These are phyloP conservation scores for Tribolium freemani DNA, from an alignment of 2,888 invertebrate genomes.

Conservation along the genomic window DNA sequence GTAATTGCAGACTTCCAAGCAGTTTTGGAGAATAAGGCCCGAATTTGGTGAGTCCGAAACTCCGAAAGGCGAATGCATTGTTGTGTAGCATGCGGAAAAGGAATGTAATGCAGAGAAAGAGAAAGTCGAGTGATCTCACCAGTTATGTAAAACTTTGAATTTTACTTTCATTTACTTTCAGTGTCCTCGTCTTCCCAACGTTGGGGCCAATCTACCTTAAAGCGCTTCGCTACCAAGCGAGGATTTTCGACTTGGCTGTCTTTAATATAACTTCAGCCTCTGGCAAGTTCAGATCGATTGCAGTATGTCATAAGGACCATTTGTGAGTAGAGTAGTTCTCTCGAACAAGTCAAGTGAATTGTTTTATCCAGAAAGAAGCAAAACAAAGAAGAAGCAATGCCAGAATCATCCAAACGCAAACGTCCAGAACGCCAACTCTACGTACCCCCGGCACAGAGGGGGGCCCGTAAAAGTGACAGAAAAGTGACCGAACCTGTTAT, in stretches of 20 bases:
- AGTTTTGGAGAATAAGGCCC: constrained; percentile 53
- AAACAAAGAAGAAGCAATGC: constrained; percentile 33
- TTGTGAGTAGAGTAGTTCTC: constrained; percentile 56
- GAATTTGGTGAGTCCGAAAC: constrained; percentile 58
- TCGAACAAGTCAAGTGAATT: background rate
- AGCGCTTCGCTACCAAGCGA: constrained; percentile 61
- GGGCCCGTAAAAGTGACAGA: constrained; percentile 21
- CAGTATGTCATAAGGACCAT: constrained; percentile 58
- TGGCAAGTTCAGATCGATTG: constrained; percentile 51
- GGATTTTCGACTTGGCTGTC: constrained; percentile 58
- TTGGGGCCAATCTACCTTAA: constrained; percentile 62
- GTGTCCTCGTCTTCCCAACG: constrained; percentile 61
- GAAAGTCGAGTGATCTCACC: constrained; percentile 65
- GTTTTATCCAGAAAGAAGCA: constrained; percentile 7
- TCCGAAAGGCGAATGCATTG: constrained; percentile 25
- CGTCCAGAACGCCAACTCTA: constrained; percentile 65
- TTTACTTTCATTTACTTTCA: constrained; percentile 68
- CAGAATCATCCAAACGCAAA: constrained; percentile 35
- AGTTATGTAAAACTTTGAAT: constrained; percentile 66
- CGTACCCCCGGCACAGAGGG: constrained; percentile 65
- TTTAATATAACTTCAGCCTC: constrained; percentile 51
- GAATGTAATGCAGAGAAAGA: constrained; percentile 62
- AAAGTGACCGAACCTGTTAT: background rate
- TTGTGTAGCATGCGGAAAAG: constrained; percentile 57
- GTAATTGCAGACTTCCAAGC: constrained; percentile 58